Evolutionary conservation across 1,140 invertebrate genomes (phyloP).

Genomic region (Dreissena polymorpha): DNA sequence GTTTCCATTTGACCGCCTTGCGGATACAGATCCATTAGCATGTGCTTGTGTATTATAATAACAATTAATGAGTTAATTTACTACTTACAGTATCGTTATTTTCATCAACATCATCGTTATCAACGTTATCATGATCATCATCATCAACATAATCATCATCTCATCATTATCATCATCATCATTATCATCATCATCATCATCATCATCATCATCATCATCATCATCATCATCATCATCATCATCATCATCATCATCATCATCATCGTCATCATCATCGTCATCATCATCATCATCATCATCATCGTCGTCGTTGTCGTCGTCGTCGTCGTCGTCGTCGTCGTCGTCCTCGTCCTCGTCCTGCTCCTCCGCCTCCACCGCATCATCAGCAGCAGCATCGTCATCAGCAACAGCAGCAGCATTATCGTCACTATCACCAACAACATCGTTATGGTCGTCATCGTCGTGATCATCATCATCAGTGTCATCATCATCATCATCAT

Average conservation of each 20-base stretch:
- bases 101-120: too few species aligned
- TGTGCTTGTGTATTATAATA: too few species aligned
- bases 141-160: too few species aligned
- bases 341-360: constrained; percentile 22
- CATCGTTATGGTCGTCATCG: constrained; percentile 50
- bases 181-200: constrained; percentile 56
- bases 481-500: constrained; percentile 38
- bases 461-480: constrained; percentile 43
- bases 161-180: constrained; percentile 56
- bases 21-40: too few species aligned
- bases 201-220: constrained; percentile 50
- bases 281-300: constrained; percentile 58
- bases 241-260: constrained; percentile 55
- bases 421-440: too few species aligned
- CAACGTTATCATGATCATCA: too few species aligned
- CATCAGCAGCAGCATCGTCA: too few species aligned
- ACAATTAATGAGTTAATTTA: too few species aligned
- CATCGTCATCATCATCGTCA: constrained; percentile 54
- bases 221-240: constrained; percentile 55
- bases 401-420: too few species aligned
- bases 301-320: constrained; percentile 48
- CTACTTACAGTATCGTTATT: too few species aligned
- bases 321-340: constrained; percentile 51
- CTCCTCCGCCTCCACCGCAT: too few species aligned
- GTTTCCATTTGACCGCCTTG: too few species aligned